Conservation (phyloP, 2,888 invertebrate genomes). For the Orthonevra nobilis region DNA sequence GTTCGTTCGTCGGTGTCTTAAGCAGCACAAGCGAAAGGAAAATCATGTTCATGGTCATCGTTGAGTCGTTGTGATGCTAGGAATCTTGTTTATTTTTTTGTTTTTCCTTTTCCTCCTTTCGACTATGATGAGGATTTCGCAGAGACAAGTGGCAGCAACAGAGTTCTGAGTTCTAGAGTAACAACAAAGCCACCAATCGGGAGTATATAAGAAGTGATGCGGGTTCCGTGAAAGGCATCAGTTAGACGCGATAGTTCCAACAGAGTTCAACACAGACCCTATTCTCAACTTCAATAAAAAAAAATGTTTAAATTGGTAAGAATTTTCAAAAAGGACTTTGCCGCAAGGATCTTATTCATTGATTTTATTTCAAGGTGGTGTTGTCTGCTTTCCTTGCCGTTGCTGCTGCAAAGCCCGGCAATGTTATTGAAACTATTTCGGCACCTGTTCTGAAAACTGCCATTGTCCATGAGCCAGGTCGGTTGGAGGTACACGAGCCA, state of each 20-base stretch:
- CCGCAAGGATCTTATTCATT: no score
- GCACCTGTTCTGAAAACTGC: slow-evolving; percentile 54
- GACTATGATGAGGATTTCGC: slow-evolving; percentile 25
- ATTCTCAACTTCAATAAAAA: slow-evolving; percentile 65
- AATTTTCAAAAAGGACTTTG: neutral
- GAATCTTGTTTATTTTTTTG: no score
- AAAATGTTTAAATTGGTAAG: slow-evolving; percentile 77
- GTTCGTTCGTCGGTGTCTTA: no score
- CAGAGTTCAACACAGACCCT: slow-evolving; percentile 71
- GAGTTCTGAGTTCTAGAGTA: slow-evolving; percentile 4
- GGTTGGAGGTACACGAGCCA: slow-evolving; percentile 72
- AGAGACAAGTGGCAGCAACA: neutral
- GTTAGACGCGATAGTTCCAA: slow-evolving; percentile 71
- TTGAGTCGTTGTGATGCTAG: neutral
- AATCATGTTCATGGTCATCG: slow-evolving; percentile 62
- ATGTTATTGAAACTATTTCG: slow-evolving; percentile 47
- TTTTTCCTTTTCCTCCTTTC: slow-evolving; percentile 24
- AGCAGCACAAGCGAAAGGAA: slow-evolving; percentile 54
- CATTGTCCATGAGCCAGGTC: slow-evolving; percentile 66
- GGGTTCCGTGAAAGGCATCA: slow-evolving; percentile 65
- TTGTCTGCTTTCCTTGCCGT: slow-evolving; percentile 82
- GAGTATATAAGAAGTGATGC: slow-evolving; percentile 71
- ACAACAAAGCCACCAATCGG: slow-evolving; percentile 17
- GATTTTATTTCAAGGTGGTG: slow-evolving; percentile 80
- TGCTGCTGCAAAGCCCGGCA: slow-evolving; percentile 72